A percentile compares a stretch with the other conserved stretches of the same genome.
These are phyloP conservation scores for Aleadryas rufinucha DNA, from an alignment of 2,113 vertebrate genomes.

Conservation along the genomic window DNA sequence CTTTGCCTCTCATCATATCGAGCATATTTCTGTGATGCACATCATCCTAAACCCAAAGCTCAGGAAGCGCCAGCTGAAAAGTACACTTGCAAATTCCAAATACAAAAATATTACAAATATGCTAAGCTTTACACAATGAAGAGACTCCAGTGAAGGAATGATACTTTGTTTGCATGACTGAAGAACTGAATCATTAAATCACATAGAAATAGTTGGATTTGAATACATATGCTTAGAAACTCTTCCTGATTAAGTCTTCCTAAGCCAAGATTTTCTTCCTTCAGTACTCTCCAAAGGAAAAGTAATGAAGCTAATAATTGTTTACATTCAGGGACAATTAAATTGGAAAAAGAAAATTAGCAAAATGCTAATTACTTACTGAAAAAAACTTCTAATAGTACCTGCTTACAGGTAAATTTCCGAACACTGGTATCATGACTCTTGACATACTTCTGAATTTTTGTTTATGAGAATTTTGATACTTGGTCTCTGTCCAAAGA, in stretches of 20 bases:
- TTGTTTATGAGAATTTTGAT: background rate
- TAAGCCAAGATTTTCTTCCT: background rate
- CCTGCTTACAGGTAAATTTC: background rate
- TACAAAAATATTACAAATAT: background rate
- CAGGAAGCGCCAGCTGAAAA: background rate
- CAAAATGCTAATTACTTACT: background rate
- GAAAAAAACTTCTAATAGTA: background rate
- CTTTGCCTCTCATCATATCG: background rate
- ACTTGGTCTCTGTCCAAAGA: background rate
- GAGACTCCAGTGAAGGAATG: background rate
- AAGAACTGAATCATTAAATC: background rate
- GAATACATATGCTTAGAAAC: background rate
- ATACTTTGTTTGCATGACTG: background rate
- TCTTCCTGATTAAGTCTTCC: background rate
- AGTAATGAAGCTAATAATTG: background rate
- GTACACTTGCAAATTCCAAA: background rate
- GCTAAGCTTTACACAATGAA: background rate
- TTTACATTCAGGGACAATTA: background rate
- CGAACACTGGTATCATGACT: background rate
- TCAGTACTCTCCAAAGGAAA: background rate
- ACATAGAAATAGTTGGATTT: background rate
- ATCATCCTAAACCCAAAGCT: background rate
- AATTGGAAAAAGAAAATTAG: background rate
- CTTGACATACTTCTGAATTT: background rate
- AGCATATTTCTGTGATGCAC: background rate